Base-by-base conservation (phyloP, 2,797 vertebrate genomes). In the Rhynchonycteris naso region DNA sequence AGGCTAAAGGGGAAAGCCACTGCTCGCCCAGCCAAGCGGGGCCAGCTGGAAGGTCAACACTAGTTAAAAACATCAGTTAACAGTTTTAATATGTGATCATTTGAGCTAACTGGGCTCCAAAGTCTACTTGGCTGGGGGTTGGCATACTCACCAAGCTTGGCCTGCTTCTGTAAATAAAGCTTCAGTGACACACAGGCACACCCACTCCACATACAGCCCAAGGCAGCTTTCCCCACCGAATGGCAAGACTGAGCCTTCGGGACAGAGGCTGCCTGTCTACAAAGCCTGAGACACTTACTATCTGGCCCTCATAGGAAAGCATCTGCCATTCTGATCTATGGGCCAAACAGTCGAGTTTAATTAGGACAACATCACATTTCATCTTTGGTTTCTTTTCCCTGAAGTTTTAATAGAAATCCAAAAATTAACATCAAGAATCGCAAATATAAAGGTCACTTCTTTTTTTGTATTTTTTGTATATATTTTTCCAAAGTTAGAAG, bases 371-470 rank as follows among this genome's bases (percentile, higher is more conserved):
- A 33, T 4, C 84, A 72, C n/a, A 68, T 84, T 79, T 91, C 61
- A 95, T 13, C 43, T 58, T 59, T 61, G 16, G 7, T 59, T 91
- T 89, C 80, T 59, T 83, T 61, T 58, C 22, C 50, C 12, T 58
- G 7, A 47, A 38, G 21, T 59, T 90, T 93, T 87, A 85, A 86
- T 7, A 38, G 50, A 93, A 65, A 54, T n/a, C 28, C 30, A 85
- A 75, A 69, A 35, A 52, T 66, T 81, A 87, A 79, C 18, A 78
- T 26, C 82, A 82, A 82, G 13, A 33, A 56, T 2, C 15, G 4
- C 24, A 22, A 82, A 59, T 33, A 71, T 66, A 61, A 89, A 71
- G n/a, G 30, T 35, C 28, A 38, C 6, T 56, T 84, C 63, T 43
- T 43, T 43, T 43, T 43, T 4, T n/a, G n/a, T n/a, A n/a, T n/a